A percentile compares a stretch with the other conserved stretches of the same genome.
phyloP scores from a whole-genome alignment of 2,888 invertebrate genomes.

The Torymus texanus region DNA sequence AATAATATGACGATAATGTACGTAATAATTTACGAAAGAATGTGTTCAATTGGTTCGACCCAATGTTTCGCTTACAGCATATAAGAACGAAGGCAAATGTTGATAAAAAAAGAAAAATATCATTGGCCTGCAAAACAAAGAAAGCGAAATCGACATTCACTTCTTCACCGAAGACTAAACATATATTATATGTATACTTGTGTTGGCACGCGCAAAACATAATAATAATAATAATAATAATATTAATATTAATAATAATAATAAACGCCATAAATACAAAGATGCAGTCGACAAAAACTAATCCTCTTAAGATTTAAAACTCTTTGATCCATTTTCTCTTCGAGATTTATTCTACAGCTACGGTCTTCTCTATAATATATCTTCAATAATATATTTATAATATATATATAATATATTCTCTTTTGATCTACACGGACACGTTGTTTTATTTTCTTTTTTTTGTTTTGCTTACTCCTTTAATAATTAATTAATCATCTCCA shows the following conservation, averaged over 20 bases:
- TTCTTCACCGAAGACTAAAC: conserved; percentile 19
- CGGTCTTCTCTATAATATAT: conserved; percentile 41
- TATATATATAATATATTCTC: conserved; percentile 42
- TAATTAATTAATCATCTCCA: conserved; percentile 7
- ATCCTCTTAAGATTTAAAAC: conserved; percentile 38
- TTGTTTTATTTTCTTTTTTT: conserved; percentile 8
- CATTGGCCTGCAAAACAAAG: conserved; percentile 1
- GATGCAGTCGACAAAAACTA: conserved; percentile 27
- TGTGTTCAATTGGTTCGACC: conserved; percentile 21
- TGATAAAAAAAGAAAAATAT: conserved; percentile 1
- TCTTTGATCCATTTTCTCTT: conserved; percentile 46
- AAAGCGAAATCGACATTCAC: conserved; percentile 1
- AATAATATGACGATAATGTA: background rate
- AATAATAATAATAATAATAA: conserved; percentile 38
- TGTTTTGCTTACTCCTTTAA: conserved; percentile 12
- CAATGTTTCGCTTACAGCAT: background rate
- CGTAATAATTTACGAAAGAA: background rate
- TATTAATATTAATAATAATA: conserved; percentile 38
- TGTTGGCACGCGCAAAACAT: conserved; percentile 51
- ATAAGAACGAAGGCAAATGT: background rate
- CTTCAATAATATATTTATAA: conserved; percentile 33
- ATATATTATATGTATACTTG: background rate
- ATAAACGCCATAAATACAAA: conserved; percentile 38
- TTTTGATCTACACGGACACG: conserved; percentile 51
- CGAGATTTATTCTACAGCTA: conserved; percentile 35